phyloP scores from a whole-genome alignment of 1,140 invertebrate genomes.

The Oreohelix idahoensis region DNA sequence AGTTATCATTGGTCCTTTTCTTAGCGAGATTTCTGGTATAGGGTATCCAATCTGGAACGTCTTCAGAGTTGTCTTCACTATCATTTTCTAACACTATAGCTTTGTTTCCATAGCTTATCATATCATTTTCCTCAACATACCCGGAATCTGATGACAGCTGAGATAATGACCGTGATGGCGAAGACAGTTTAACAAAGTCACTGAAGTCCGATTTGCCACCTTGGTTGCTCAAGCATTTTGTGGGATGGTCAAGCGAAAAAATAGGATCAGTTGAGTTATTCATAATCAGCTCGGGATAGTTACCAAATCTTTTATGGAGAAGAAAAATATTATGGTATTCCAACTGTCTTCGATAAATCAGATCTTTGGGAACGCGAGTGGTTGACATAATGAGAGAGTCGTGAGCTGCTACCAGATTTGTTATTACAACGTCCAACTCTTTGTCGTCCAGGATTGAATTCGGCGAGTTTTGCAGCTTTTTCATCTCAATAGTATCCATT shows the following conservation, averaged over 20 bases:
- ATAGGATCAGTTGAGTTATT: background rate
- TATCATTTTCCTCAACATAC: background rate
- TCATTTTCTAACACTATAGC: background rate
- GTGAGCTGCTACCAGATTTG: background rate
- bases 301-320: constrained; percentile 11
- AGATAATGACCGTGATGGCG: background rate
- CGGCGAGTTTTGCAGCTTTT: constrained; percentile 41
- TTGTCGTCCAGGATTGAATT: background rate
- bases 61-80: no score
- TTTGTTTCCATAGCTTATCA: background rate
- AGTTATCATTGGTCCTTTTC: no score
- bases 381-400: background rate
- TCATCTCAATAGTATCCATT: constrained; percentile 56
- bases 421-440: background rate
- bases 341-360: background rate
- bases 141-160: background rate
- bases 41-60: no score
- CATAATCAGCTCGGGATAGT: background rate
- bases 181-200: background rate
- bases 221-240: background rate
- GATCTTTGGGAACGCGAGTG: background rate
- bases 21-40: no score
- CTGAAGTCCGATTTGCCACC: background rate
- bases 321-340: constrained; percentile 22
- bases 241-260: background rate